Evolutionary conservation across 2,888 invertebrate species (phyloP).

Genomic region (Drosophila birchii): DNA sequence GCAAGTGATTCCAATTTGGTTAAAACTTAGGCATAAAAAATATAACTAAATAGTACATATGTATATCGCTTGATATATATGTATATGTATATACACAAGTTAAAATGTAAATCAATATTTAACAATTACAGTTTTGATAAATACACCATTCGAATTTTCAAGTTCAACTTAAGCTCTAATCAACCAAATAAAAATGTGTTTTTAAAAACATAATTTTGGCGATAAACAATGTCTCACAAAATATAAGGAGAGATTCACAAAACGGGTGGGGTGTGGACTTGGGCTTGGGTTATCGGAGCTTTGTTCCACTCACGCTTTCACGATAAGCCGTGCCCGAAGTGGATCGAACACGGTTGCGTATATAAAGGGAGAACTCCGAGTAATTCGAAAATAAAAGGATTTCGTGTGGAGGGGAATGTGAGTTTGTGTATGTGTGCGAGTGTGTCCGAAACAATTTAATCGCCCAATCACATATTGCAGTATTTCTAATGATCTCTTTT

Average conservation of each 20-base stretch:
- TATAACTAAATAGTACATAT: conserved; percentile 39
- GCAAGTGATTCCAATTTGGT: conserved; percentile 65
- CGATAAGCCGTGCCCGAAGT: neutral
- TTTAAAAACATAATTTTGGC: conserved; percentile 57
- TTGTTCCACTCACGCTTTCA: conserved; percentile 7
- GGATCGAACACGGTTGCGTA: neutral
- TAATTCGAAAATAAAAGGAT: conserved; percentile 26
- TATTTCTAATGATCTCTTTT: conserved; percentile 20
- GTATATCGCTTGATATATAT: conserved; percentile 30
- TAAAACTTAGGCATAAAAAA: conserved; percentile 57
- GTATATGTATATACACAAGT: conserved; percentile 67
- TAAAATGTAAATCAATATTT: conserved; percentile 56
- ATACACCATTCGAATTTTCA: conserved; percentile 58
- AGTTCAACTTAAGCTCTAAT: conserved; percentile 51
- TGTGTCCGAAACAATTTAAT: conserved; percentile 68
- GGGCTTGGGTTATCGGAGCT: conserved; percentile 11
- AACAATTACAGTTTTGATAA: conserved; percentile 66
- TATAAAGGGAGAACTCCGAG: conserved; percentile 13
- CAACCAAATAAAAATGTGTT: conserved; percentile 59
- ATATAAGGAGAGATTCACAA: conserved; percentile 66
- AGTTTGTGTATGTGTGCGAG: conserved; percentile 36
- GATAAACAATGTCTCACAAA: conserved; percentile 52
- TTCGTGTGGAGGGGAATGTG: conserved; percentile 49
- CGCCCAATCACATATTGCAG: conserved; percentile 77
- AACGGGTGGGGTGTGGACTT: conserved; percentile 12